Conservation (phyloP, 2,797 vertebrate genomes). For the Furcifer pardalis region DNA sequence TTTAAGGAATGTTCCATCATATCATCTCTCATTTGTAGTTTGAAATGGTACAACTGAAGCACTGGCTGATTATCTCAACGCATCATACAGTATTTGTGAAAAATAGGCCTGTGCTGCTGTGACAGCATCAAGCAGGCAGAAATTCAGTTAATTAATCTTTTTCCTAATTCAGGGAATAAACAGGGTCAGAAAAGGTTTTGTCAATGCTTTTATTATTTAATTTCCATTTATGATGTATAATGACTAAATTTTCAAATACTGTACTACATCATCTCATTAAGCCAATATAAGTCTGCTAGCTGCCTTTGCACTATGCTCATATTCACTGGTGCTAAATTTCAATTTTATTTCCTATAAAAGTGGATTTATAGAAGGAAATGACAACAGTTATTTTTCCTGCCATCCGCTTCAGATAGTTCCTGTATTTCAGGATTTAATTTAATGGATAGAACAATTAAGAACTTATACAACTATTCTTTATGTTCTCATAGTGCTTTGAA, state of each 20-base stretch:
- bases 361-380: not conserved
- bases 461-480: not conserved
- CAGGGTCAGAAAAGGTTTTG: not conserved
- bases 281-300: not conserved
- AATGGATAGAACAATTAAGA: slow-evolving; percentile 20
- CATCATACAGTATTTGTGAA: not conserved
- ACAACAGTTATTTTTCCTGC: not conserved
- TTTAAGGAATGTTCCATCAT: not conserved
- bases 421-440: not conserved
- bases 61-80: not conserved
- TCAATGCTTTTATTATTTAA: not conserved
- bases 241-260: not conserved
- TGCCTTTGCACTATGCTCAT: not conserved
- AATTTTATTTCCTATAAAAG: not conserved
- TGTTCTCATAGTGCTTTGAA: slow-evolving; percentile 29
- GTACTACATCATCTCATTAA: not conserved
- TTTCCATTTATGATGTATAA: not conserved
- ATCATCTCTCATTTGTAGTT: not conserved
- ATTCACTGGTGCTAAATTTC: not conserved
- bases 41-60: not conserved
- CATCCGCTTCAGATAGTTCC: not conserved
- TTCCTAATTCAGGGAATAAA: not conserved
- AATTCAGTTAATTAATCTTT: not conserved
- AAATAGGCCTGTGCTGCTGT: not conserved
- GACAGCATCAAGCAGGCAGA: not conserved